Evolutionary conservation across 53 echinoderm and acorn worm genomes (phyloP).

Genomic region (Echinarachnius parma): DNA sequence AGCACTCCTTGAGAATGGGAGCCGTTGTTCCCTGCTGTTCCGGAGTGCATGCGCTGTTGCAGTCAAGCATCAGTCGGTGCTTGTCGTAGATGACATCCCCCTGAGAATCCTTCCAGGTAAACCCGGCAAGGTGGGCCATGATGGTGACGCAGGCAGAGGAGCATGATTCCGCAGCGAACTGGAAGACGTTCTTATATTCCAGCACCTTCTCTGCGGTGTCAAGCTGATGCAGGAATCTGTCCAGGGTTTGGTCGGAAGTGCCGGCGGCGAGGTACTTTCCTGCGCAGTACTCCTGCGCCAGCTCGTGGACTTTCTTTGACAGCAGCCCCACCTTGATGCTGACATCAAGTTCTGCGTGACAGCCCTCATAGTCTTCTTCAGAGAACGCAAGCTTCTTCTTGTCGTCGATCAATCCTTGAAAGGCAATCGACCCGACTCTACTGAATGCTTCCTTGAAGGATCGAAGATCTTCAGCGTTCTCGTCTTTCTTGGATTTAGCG

Average conservation of each 20-base stretch:
- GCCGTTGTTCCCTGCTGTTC: too few relatives aligned
- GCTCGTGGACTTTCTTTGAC: slow-evolving; percentile 11
- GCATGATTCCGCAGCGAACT: slow-evolving; percentile 2
- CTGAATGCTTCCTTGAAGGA: not conserved
- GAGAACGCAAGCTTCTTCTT: slow-evolving; percentile 5
- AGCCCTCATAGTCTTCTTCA: slow-evolving; percentile 2
- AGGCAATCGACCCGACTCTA: not conserved
- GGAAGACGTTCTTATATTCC: slow-evolving; percentile 1
- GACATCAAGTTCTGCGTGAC: not conserved
- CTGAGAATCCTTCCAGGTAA: too few relatives aligned
- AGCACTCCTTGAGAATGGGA: too few relatives aligned
- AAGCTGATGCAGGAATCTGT: not conserved
- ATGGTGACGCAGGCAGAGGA: not conserved
- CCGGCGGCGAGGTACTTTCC: slow-evolving; percentile 3
- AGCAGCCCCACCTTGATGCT: not conserved
- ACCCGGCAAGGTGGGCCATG: too few relatives aligned
- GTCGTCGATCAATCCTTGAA: not conserved
- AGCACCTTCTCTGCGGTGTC: slow-evolving; percentile 4
- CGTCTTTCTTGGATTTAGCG: slow-evolving; percentile 9
- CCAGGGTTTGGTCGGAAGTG: not conserved
- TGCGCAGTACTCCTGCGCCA: slow-evolving; percentile 16
- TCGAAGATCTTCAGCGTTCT: too few relatives aligned
- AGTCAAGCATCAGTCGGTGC: too few relatives aligned
- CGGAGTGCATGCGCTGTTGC: too few relatives aligned
- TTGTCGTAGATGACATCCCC: too few relatives aligned